Base-by-base conservation (phyloP, 1,140 invertebrate genomes). In the Cherax destructor region DNA sequence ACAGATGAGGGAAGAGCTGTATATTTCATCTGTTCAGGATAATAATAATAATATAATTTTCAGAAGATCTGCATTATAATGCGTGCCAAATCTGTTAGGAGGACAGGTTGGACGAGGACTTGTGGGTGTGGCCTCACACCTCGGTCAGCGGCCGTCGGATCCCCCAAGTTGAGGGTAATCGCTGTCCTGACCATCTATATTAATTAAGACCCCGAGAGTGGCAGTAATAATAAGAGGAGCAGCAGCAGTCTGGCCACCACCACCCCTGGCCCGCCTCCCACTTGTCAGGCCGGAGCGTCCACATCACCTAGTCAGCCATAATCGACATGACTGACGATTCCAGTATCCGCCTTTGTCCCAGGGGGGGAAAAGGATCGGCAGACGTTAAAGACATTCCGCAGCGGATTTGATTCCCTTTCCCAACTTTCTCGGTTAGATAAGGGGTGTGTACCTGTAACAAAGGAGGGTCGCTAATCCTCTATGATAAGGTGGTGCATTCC, bases 381-480 rank as follows among this genome's bases (percentile, higher is more conserved):
- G 30, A 76, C 50, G 88, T 59, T 90, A 76, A 90, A 90, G 88
- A 61, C 88, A 90, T 90, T 90, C 88, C 88, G 24, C n/a, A 83
- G 56, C 50, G 88, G 88, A 90, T 90, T 90, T 72, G 88, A 90
- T 90, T 90, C 88, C 83, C 88, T 90, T 90, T 61, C 88, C 88
- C 77, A 90, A 80, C 84, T 90, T 90, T 81, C 84, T 81, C 65
- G 88, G 76, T 90, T 84, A 81, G 84, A 84, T 84, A 90, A 81
- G 80, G 81, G 69, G 88, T 90, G 78, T 90, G 88, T 90, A 84
- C 81, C 80, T 90, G 80, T 90, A 90, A 83, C 88, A 90, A 83
- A 86, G 77, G 88, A 90, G 87, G 87, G 79, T 89, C 79, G 80
- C 88, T 90, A 84, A 90, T 84, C 88, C 88, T 76, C 80, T 41